Percentiles rank a stretch among this genome's conserved stretches.
Conservation (phyloP, 1,140 invertebrate species). For the Ceratitis capitata region DNA sequence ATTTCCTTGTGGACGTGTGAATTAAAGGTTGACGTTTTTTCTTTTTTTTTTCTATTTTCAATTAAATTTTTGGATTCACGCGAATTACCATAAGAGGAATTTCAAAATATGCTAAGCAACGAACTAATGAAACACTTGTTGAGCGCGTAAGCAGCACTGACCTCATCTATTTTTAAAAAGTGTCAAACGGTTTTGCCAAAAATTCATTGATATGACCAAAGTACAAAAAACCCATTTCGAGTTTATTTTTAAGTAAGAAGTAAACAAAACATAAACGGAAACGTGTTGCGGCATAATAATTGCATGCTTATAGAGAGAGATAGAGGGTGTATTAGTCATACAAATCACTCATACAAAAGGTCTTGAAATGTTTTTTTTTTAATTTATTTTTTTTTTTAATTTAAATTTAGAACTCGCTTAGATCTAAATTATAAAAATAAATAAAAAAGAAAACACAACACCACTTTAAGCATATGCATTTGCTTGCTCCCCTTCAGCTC, state of each 20-base stretch:
- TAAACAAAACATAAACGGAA: neutral
- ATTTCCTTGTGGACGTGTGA: too few relatives aligned
- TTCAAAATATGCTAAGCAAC: neutral
- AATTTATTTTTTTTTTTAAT: too few relatives aligned
- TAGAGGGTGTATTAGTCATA: neutral
- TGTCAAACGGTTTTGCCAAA: neutral
- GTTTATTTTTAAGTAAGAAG: neutral
- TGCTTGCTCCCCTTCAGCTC: neutral
- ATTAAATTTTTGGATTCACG: too few relatives aligned
- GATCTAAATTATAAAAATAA: too few relatives aligned
- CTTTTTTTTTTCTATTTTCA: neutral
- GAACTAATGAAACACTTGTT: too few relatives aligned
- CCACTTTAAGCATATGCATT: neutral
- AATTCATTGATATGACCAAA: neutral
- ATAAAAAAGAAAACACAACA: too few relatives aligned
- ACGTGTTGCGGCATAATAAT: neutral
- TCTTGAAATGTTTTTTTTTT: too few relatives aligned
- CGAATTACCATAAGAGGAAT: neutral
- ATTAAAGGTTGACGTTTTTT: neutral
- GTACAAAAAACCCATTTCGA: neutral
- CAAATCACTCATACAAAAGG: too few relatives aligned
- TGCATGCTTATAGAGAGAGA: neutral
- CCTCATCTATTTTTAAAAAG: neutral
- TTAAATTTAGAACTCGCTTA: too few relatives aligned
- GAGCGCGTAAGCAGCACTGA: slow-evolving; percentile 9